Conservation (phyloP, 2,888 invertebrate species). For the Diploptera punctata region DNA sequence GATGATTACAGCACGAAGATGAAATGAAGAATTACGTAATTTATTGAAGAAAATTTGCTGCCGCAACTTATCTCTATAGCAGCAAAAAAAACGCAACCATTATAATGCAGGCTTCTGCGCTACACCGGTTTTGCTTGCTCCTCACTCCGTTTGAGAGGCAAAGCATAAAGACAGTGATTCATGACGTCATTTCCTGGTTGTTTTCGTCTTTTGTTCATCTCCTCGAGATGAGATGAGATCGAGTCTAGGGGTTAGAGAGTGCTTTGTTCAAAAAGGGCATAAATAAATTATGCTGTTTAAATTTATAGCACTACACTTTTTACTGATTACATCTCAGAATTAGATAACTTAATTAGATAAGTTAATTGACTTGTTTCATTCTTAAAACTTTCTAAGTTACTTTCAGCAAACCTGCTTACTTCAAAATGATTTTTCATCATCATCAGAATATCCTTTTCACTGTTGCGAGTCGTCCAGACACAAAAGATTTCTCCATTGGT, state of each 20-base stretch:
- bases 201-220: constrained; percentile 18
- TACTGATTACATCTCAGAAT: no score
- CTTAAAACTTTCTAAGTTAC: no score
- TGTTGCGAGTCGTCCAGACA: no score
- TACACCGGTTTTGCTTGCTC: constrained; percentile 1
- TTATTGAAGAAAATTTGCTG: constrained; percentile 11
- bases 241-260: neutral
- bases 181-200: constrained; percentile 24
- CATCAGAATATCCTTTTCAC: no score
- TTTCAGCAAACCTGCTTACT: no score
- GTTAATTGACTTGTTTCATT: no score
- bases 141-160: neutral
- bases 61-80: neutral
- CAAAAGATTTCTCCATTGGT: no score
- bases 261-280: constrained; percentile 10
- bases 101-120: neutral
- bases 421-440: no score
- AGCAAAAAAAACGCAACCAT: neutral
- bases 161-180: constrained; percentile 17
- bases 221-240: constrained; percentile 11
- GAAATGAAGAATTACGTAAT: constrained; percentile 16
- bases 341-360: no score
- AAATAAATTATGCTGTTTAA: no score
- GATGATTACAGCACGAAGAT: no score
- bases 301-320: no score